These are phyloP conservation scores for Euproctis similis DNA, from an alignment of 2,888 invertebrate species.

Conservation along the genomic window DNA sequence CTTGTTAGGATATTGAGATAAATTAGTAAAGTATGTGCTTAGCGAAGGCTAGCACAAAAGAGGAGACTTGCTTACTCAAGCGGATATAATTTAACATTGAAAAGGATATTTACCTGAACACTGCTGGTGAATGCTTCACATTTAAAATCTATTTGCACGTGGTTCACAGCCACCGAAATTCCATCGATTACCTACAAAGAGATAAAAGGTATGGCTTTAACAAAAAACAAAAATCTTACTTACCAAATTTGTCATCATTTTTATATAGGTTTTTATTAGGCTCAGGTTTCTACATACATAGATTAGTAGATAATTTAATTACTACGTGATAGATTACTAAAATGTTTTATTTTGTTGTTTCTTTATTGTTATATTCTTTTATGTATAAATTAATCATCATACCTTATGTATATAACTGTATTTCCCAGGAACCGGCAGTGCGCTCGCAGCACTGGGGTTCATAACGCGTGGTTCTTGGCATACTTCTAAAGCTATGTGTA, in stretches of 20 bases:
- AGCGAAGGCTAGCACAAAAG: neutral
- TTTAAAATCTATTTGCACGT: constrained; percentile 93
- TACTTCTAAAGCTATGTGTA: constrained; percentile 94
- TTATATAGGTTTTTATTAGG: too few species aligned
- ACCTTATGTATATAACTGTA: constrained; percentile 71
- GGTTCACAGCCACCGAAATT: constrained; percentile 96
- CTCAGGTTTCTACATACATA: too few species aligned
- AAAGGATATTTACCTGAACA: constrained; percentile 93
- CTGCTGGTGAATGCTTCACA: constrained; percentile 97
- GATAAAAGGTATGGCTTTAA: too few species aligned
- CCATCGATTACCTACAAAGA: constrained; percentile 92
- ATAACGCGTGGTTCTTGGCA: constrained; percentile 85
- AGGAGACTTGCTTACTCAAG: too few species aligned
- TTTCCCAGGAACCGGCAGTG: constrained; percentile 60
- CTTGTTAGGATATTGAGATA: too few species aligned
- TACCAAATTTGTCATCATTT: too few species aligned
- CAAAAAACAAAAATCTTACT: too few species aligned
- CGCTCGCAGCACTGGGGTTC: constrained; percentile 48
- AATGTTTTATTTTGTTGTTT: too few species aligned
- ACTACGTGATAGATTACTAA: too few species aligned
- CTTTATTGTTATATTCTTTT: too few species aligned
- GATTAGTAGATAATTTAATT: too few species aligned
- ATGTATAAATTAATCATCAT: too few species aligned
- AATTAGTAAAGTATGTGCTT: neutral
- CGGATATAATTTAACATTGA: neutral